Conservation (phyloP, 2,888 invertebrate genomes). For the Subacronicta megacephala region DNA sequence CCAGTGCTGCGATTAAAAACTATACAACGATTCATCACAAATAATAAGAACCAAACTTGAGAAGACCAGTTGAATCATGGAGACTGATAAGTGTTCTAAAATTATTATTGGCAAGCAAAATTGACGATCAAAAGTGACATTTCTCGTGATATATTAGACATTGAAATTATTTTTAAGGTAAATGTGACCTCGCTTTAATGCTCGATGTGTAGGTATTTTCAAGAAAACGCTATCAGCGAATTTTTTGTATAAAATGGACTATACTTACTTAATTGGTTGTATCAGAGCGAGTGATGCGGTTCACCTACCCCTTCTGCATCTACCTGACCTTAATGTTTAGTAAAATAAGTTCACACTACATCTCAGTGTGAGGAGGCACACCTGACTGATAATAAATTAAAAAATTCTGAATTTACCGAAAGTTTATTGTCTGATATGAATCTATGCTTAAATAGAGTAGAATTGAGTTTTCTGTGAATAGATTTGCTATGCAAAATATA, state of each 20-base stretch:
- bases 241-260: slow-evolving; percentile 32
- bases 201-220: slow-evolving; percentile 54
- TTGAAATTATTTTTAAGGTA: slow-evolving; percentile 61
- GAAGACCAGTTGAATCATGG: slow-evolving; percentile 66
- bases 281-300: slow-evolving; percentile 15
- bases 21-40: slow-evolving; percentile 68
- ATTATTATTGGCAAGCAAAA: slow-evolving; percentile 67
- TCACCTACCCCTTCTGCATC: slow-evolving; percentile 39
- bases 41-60: slow-evolving; percentile 58
- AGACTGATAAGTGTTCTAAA: slow-evolving; percentile 72
- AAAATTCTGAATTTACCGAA: slow-evolving; percentile 56
- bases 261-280: slow-evolving; percentile 19
- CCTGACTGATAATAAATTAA: slow-evolving; percentile 62
- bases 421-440: slow-evolving; percentile 54
- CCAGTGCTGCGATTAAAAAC: slow-evolving; percentile 29
- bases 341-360: slow-evolving; percentile 52
- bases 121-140: slow-evolving; percentile 69
- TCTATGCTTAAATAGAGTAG: slow-evolving; percentile 51
- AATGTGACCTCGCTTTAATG: slow-evolving; percentile 69
- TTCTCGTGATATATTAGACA: slow-evolving; percentile 62
- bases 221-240: slow-evolving; percentile 32
- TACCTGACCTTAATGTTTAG: slow-evolving; percentile 54
- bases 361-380: slow-evolving; percentile 58
- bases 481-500: slow-evolving; percentile 38
- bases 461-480: slow-evolving; percentile 45